phyloP scores from a whole-genome alignment of 2,113 vertebrate genomes.

The Hepsetus odoe region DNA sequence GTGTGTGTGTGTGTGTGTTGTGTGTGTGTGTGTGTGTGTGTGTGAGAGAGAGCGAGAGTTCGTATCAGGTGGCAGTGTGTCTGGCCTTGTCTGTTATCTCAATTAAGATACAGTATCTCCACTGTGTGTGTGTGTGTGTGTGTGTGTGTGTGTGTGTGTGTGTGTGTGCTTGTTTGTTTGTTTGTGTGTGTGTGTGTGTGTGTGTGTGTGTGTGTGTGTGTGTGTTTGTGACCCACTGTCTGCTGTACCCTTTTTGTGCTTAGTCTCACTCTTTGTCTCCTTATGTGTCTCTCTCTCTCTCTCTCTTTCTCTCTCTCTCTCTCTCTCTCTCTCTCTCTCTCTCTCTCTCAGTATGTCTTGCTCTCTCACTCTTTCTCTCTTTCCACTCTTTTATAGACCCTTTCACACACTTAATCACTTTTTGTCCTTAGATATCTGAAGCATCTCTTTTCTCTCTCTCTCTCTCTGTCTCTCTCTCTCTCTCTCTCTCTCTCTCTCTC shows the following conservation, averaged over 20 bases:
- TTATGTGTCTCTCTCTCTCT: slow-evolving; percentile 81
- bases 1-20: background rate
- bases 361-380: slow-evolving; percentile 80
- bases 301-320: slow-evolving; percentile 72
- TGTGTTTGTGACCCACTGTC: background rate
- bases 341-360: slow-evolving; percentile 74
- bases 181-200: background rate
- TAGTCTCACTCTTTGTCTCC: slow-evolving; percentile 61
- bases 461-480: background rate
- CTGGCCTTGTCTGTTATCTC: slow-evolving; percentile 37
- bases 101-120: slow-evolving; percentile 42
- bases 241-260: background rate
- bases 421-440: slow-evolving; percentile 95
- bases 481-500: background rate
- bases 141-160: slow-evolving; percentile 18
- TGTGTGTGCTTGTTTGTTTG: no score
- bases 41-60: background rate
- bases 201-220: background rate
- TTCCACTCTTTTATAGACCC: slow-evolving; percentile 81
- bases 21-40: background rate
- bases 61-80: slow-evolving; percentile 35
- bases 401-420: slow-evolving; percentile 91
- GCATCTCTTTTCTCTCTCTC: slow-evolving; percentile 66
- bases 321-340: slow-evolving; percentile 73
- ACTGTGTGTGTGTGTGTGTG: background rate